phyloP scores from a whole-genome alignment of 2,888 invertebrate genomes.

The Leucophora obtusa region DNA sequence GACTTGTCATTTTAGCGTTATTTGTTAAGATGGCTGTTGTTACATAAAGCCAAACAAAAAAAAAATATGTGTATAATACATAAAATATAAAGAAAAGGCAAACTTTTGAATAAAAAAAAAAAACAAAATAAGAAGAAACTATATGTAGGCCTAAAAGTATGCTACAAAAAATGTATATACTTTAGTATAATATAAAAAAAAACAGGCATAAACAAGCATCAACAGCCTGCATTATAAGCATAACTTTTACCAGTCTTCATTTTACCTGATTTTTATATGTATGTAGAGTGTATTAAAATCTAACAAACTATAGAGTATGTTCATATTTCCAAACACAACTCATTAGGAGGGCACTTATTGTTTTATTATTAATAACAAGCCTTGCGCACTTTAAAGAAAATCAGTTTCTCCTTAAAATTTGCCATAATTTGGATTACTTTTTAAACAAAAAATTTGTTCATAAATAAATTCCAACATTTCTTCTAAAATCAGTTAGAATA shows the following conservation, averaged over 20 bases:
- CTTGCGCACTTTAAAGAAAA: too few species aligned
- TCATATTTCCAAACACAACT: too few species aligned
- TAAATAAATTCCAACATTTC: too few species aligned
- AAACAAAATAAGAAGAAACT: conserved; percentile 7
- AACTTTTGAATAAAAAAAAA: too few species aligned
- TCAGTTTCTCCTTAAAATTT: too few species aligned
- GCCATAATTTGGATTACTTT: too few species aligned
- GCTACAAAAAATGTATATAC: conserved; percentile 16
- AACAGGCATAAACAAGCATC: neutral
- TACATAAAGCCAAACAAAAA: conserved; percentile 9
- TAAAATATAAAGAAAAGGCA: conserved; percentile 38
- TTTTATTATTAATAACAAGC: too few species aligned
- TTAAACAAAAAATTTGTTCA: too few species aligned
- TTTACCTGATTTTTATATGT: neutral
- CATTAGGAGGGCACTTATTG: neutral
- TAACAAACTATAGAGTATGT: neutral
- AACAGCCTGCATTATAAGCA: neutral
- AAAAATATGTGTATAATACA: neutral
- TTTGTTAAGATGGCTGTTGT: conserved; percentile 31
- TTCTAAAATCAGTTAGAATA: too few species aligned
- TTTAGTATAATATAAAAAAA: neutral
- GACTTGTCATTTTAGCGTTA: conserved; percentile 51
- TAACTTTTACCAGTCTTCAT: neutral
- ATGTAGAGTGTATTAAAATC: conserved; percentile 11
- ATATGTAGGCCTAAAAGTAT: conserved; percentile 49